Base-by-base conservation (phyloP, 2,888 invertebrate species). In the Parelbella ahira region DNA sequence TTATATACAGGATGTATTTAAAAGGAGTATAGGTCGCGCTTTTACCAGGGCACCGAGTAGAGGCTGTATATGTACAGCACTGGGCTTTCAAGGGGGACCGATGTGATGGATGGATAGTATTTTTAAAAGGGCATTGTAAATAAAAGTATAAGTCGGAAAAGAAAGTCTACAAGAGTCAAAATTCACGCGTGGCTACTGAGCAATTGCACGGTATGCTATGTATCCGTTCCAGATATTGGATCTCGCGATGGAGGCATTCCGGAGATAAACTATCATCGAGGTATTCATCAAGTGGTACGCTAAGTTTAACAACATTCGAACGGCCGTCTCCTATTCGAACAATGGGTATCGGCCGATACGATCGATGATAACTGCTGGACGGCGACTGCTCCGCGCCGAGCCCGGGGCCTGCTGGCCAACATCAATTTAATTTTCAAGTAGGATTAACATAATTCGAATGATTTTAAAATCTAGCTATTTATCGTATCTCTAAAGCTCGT, bases 291-390 rank as follows among this genome's bases (percentile, higher is more conserved):
- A 57, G 53, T 51, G 55, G 51, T 57, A 60, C 58, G 60, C 58
- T 58, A 64, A 61, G 60, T 64, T 60, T 61, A 60, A 65, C 63
- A 64, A 65, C 67, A 63, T 63, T 63, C 61, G 68, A 69, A 64
- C 63, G 59, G 59, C 53, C 56, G 54, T 56, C 60, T 30, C 25
- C 45, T 39, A 47, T 46, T 46, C 54, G 63, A 67, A 76, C 75
- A 77, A 76, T 72, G 60, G 66, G 58, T 72, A 76, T 70, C 74
- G 48, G 52, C 51, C 49, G 74, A 74, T 77, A 60, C 56, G 50
- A 76, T 74, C 71, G 57, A 41, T 52, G 77, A 75, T 79, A 74
- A 63, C 51, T 47, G 48, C 43, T 53, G 49, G 58, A 51, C 49
- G 15, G 41, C 37, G 54, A 47, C 52, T 53, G 56, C 54, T 55